A percentile compares a stretch with the other conserved stretches of the same genome.
phyloP scores from a whole-genome alignment of 2,888 invertebrate species.

The Hypsopygia costalis region DNA sequence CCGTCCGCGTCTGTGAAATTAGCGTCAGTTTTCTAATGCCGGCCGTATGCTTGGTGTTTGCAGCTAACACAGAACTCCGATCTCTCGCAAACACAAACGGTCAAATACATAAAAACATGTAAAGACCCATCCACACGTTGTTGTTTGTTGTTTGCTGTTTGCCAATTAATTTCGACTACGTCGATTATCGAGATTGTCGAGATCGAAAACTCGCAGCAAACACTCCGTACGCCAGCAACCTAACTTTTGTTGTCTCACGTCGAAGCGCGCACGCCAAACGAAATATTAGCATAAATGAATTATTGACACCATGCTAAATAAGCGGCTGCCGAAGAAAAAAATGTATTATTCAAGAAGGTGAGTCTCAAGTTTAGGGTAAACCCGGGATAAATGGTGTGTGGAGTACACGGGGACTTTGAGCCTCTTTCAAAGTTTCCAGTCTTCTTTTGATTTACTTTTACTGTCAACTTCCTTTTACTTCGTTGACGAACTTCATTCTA shows the following conservation, averaged over 20 bases:
- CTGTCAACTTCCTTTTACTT: not conserved
- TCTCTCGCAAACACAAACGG: no score
- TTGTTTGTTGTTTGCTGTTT: no score
- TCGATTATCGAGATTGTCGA: no score
- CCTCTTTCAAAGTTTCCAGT: conserved; percentile 17
- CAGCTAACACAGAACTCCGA: no score
- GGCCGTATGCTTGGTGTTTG: no score
- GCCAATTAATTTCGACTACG: no score
- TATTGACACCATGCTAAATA: conserved; percentile 40
- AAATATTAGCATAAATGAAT: conserved; percentile 43
- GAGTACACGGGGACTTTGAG: conserved; percentile 21
- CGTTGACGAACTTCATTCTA: not conserved
- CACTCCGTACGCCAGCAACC: not conserved
- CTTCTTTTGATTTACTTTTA: conserved; percentile 12
- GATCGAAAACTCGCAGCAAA: no score
- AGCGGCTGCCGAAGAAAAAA: conserved; percentile 27
- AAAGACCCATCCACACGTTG: no score
- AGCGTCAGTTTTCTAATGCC: no score
- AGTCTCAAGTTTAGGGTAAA: conserved; percentile 22
- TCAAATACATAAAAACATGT: no score
- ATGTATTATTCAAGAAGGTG: conserved; percentile 43
- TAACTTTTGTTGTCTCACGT: conserved; percentile 11
- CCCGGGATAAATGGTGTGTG: conserved; percentile 29
- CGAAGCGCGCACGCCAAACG: conserved; percentile 21
- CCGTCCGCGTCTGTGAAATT: no score